Base-by-base conservation (phyloP, 2,113 vertebrate genomes). In the Etia nguti region DNA sequence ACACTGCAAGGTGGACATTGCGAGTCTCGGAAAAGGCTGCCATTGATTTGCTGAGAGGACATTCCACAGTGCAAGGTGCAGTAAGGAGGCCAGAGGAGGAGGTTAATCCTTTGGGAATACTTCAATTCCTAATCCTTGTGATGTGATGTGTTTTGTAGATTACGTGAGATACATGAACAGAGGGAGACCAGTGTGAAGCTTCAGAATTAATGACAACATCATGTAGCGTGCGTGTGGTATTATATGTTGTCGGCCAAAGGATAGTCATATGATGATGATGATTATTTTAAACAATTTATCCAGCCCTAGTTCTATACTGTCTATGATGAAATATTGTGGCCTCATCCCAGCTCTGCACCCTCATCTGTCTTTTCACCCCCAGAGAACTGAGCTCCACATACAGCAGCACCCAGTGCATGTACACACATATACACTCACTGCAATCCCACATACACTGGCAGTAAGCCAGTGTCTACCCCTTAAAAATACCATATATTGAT, bases 51-150 rank as follows among this genome's bases (percentile, higher is more conserved):
- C 87, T 83, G 48, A 80, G 87, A 87, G 89, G 85, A 92, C 91
- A 95, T 96, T 95, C 95, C 94, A 92, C 75, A 92, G 90, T 91
- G 95, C 94, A 94, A 95, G 94, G 94, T 94, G 94, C 94, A 93
- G 65, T 56, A 59, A 86, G 80, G 79, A 85, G 43, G 59, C 52
- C 65, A 83, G 5, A 29, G 55, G 68, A 92, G 56, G 80, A 90
- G 81, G 16, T 4, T 8, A 55, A 38, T 85, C 93, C 81, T 73
- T 24, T 13, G 83, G 82, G 93, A 91, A 79, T 43, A 80, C 29
- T 68, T 34, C 31, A 60, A 86, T 88, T 68, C 62, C 26, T 56
- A 34, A 83, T 79, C 50, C 56, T 79, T 41, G 34, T 10, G 29
- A 86, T 60, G n/a, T 52, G 24, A 57, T 52, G 73, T 43, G 26